phyloP scores from a whole-genome alignment of 2,113 vertebrate species.

The Strigops habroptila region DNA sequence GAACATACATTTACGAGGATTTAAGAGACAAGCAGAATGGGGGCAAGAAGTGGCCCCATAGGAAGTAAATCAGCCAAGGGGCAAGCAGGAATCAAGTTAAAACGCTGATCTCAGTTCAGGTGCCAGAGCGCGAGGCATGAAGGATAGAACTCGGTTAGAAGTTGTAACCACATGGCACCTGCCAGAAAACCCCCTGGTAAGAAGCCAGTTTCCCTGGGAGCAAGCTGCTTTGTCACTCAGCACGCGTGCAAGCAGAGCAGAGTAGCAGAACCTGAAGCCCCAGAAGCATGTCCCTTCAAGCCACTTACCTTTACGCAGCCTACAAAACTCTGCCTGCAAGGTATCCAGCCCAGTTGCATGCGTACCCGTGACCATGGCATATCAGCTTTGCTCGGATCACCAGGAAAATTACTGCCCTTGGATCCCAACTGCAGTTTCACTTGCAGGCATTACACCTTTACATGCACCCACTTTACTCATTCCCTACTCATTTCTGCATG shows the following conservation, averaged over 20 bases:
- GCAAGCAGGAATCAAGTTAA: background rate
- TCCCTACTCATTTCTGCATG: background rate
- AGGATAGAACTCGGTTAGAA: background rate
- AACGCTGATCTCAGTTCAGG: background rate
- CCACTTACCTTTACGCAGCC: background rate
- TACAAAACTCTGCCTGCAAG: background rate
- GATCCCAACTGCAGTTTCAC: background rate
- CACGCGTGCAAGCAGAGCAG: accelerated
- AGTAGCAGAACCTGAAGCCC: background rate
- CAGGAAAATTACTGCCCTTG: background rate
- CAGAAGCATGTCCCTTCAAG: background rate
- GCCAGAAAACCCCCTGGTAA: background rate
- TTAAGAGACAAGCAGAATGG: background rate
- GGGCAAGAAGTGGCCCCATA: background rate
- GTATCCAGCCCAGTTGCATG: background rate
- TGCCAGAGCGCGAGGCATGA: background rate
- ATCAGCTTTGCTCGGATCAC: background rate
- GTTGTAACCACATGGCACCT: background rate
- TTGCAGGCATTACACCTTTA: background rate
- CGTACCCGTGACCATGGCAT: background rate
- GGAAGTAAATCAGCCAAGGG: background rate
- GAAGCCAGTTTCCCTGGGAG: background rate
- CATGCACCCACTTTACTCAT: accelerated
- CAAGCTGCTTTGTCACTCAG: background rate
- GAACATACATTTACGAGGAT: background rate